Conservation (phyloP, 2,113 vertebrate species). For the Proterorhinus semilunaris region DNA sequence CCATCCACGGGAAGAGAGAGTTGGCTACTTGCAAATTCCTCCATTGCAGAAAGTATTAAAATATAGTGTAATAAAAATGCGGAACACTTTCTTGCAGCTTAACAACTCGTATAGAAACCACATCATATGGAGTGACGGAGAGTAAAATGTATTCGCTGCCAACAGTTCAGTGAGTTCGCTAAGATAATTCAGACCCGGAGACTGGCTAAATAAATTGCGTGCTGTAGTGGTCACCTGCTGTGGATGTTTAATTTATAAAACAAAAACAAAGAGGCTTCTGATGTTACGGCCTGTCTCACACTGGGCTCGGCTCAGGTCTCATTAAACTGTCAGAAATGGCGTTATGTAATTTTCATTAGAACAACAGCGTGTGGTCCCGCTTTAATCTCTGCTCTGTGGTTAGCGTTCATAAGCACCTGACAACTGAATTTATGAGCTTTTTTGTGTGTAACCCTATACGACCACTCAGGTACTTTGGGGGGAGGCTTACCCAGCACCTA, state of each 20-base stretch:
- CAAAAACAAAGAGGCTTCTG: background rate
- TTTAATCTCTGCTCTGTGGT: conserved; percentile 10
- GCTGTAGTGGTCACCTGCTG: background rate
- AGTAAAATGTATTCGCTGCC: background rate
- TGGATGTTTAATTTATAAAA: conserved; percentile 1
- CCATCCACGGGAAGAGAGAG: too few species aligned
- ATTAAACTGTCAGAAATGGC: conserved; percentile 2
- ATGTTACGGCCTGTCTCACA: background rate
- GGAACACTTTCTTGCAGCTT: too few species aligned
- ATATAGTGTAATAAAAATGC: too few species aligned
- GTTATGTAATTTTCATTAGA: conserved; percentile 13
- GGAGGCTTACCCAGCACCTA: background rate
- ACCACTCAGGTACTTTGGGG: background rate
- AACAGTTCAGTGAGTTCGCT: background rate
- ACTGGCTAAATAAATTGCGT: background rate
- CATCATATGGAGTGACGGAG: too few species aligned
- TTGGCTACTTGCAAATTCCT: too few species aligned
- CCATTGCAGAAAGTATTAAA: too few species aligned
- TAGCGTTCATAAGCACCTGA: conserved; percentile 7
- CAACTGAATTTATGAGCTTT: conserved; percentile 2
- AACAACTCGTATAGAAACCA: too few species aligned
- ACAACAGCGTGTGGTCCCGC: conserved; percentile 2
- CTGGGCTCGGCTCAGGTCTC: background rate
- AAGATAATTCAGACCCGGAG: background rate
- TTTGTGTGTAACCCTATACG: background rate